A percentile compares a stretch with the other conserved stretches of the same genome.
These are phyloP conservation scores for Phasianus colchicus DNA, from an alignment of 2,113 vertebrate species.

Conservation along the genomic window DNA sequence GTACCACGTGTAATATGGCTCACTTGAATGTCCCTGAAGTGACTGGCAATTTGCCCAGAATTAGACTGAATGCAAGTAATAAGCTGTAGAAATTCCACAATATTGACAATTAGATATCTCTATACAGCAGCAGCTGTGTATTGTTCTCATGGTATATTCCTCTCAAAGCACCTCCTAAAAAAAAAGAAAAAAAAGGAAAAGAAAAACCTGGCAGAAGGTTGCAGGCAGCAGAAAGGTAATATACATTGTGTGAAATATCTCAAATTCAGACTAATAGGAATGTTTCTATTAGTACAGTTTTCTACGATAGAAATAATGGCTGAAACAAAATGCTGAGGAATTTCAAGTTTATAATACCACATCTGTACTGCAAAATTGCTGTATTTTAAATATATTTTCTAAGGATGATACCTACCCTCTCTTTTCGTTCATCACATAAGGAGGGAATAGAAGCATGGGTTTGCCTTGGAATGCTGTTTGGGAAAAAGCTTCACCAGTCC, in stretches of 20 bases:
- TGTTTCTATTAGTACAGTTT: constrained; percentile 78
- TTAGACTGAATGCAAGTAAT: constrained; percentile 92
- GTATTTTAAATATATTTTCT: constrained; percentile 68
- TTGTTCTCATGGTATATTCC: constrained; percentile 88
- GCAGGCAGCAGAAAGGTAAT: constrained; percentile 85
- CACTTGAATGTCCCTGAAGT: constrained; percentile 90
- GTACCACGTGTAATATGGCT: constrained; percentile 87
- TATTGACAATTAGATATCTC: constrained; percentile 92
- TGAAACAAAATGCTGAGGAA: constrained; percentile 69
- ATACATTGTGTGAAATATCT: constrained; percentile 83
- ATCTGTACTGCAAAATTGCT: constrained; percentile 73
- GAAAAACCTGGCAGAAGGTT: constrained; percentile 86
- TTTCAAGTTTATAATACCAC: constrained; percentile 66
- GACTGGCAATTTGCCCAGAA: constrained; percentile 91
- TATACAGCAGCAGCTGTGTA: constrained; percentile 90
- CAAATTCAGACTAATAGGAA: constrained; percentile 80
- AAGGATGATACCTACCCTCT: constrained; percentile 53
- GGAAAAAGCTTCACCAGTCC: background rate
- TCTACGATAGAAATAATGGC: constrained; percentile 68
- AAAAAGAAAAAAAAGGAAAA: constrained; percentile 69
- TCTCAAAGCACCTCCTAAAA: constrained; percentile 88
- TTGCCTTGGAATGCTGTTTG: background rate
- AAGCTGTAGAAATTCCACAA: constrained; percentile 91
- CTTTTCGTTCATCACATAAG: constrained; percentile 63
- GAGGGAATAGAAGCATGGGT: background rate